Evolutionary conservation across 1,140 invertebrate species (phyloP).

Genomic region (Caerostris darwini): DNA sequence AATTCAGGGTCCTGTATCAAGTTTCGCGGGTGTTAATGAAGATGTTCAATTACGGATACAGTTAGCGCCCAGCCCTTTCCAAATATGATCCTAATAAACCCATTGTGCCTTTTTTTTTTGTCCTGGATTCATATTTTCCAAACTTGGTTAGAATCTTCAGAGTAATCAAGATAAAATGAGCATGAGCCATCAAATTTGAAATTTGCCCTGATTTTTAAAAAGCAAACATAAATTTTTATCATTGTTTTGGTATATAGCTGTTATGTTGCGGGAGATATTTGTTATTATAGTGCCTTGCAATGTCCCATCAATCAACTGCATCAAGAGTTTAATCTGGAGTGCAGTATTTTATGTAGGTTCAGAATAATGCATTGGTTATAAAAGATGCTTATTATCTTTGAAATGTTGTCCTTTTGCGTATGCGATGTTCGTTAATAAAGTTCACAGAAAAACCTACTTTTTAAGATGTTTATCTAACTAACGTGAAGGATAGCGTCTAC

Average conservation of each 20-base stretch:
- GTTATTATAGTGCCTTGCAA: neutral
- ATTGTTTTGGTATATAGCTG: no score
- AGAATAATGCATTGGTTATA: neutral
- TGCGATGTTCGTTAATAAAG: neutral
- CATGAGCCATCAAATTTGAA: neutral
- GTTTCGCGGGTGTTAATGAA: constrained; percentile 5
- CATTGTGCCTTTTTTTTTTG: neutral
- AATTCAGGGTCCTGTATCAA: neutral
- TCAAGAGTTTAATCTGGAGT: neutral
- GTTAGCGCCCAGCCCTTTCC: neutral
- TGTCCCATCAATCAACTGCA: neutral
- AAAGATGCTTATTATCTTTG: neutral
- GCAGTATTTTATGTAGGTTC: neutral
- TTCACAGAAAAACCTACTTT: neutral
- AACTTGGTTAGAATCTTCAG: neutral
- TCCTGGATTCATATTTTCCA: neutral
- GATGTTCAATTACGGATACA: neutral
- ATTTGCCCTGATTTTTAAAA: neutral
- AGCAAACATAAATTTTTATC: neutral
- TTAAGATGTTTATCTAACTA: neutral
- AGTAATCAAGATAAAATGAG: neutral
- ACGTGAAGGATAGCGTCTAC: no score
- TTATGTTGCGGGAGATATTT: neutral
- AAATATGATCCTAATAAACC: neutral
- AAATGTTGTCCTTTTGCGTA: neutral